Evolutionary conservation across 2,797 vertebrate genomes (phyloP), one percentile per base, ranked within the genome.

Genomic region (Eleutherodactylus coqui): DNA sequence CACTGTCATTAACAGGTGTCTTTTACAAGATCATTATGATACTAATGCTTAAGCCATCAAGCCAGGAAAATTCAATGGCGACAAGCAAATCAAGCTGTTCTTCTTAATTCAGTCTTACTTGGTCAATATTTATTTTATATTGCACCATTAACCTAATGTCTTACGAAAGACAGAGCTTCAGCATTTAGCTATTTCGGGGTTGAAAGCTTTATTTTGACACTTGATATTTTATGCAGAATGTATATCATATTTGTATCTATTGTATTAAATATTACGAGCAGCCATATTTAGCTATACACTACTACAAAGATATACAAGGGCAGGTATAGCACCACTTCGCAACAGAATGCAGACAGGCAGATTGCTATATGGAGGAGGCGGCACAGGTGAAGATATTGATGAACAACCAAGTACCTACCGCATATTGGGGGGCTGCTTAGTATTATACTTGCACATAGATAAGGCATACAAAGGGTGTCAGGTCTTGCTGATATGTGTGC

Each of bases 1-100:
- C 32, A 24, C 19, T 64, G 58, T 67, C 78, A 81, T 75, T 80
- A 75, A 45, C 76, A 87, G 76, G 77, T 87, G 77, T 87, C 55
- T 87, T 43, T 75, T 87, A 84, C 79, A 73, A 43, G 64, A 75
- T 41, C 58, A 87, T 79, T 29, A 67, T 49, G 21, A 78, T n/a
- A 67, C 47, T 78, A 62, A 60, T 64, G 19, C 47, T 32, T 38
- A 79, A 64, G 43, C n/a, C 77, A 75, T 75, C 76, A 79, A 27
- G 36, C 38, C 21, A 79, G 64, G 11, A 38, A 41, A 21, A 45
- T n/a, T 75, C 51, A 79, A 55, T 79, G 51, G 73, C 5, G 16
- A 79, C 34, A 87, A 70, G 70, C 32, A 53, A 55, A 79, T 41
- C 36, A 79, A 24, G 9, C 24, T 43, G 41, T 32, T 7, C 24